Evolutionary conservation across 2,797 vertebrate species (phyloP).

Genomic region (Ctenopoma kingsleyae): DNA sequence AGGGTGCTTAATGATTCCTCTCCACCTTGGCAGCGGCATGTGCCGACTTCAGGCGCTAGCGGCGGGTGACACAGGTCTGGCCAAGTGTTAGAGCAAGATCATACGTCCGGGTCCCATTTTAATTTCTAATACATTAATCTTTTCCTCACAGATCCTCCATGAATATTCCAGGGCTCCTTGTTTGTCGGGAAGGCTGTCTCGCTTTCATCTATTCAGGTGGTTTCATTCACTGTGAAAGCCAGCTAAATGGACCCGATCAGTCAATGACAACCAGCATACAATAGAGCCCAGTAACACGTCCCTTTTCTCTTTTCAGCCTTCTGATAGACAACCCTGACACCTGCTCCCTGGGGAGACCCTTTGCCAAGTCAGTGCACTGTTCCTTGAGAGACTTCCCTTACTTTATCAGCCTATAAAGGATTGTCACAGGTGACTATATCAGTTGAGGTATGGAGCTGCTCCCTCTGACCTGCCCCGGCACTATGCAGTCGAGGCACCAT

Average conservation of each 20-base stretch:
- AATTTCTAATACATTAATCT: slow-evolving; percentile 99
- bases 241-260: slow-evolving; percentile 97
- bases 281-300: slow-evolving; percentile 90
- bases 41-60: slow-evolving; percentile 94
- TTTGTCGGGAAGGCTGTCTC: slow-evolving; percentile 96
- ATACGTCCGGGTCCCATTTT: slow-evolving; percentile 98
- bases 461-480: slow-evolving; percentile 76
- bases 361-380: slow-evolving; percentile 81
- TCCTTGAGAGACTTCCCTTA: slow-evolving; percentile 90
- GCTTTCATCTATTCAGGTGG: slow-evolving; percentile 99
- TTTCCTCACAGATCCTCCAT: slow-evolving; percentile 98
- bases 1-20: slow-evolving; percentile 97
- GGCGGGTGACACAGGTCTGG: slow-evolving; percentile 99
- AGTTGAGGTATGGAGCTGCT: slow-evolving; percentile 88
- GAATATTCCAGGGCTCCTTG: slow-evolving; percentile 99
- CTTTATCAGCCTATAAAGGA: slow-evolving; percentile 92
- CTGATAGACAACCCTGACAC: slow-evolving; percentile 98
- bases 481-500: slow-evolving; percentile 66
- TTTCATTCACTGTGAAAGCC: slow-evolving; percentile 96
- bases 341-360: slow-evolving; percentile 88
- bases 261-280: slow-evolving; percentile 98
- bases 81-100: slow-evolving; percentile 99
- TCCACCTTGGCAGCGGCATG: slow-evolving; percentile 96
- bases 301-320: slow-evolving; percentile 93
- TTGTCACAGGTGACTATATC: slow-evolving; percentile 94